phyloP scores from a whole-genome alignment of 2,113 vertebrate genomes.

The Toxotes jaculatrix region DNA sequence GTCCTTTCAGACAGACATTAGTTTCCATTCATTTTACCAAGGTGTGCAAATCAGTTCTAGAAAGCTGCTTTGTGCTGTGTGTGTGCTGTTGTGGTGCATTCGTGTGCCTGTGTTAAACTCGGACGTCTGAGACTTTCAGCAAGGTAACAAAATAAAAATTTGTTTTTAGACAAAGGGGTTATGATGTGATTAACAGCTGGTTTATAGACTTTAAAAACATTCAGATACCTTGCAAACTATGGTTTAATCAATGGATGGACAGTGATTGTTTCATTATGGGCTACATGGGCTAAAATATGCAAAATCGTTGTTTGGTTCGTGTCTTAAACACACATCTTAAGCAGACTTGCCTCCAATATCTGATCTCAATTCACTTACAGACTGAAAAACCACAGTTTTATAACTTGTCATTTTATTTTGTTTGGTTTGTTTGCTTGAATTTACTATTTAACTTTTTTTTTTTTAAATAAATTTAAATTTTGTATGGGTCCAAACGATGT shows the following conservation, averaged over 20 bases:
- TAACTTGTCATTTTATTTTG: slow-evolving; percentile 11
- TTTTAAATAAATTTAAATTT: slow-evolving; percentile 3
- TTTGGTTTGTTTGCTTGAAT: slow-evolving; percentile 5
- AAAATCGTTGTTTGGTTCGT: not conserved
- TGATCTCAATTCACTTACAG: not conserved
- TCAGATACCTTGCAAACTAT: too few species aligned
- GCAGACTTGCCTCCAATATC: not conserved
- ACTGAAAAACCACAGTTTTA: not conserved
- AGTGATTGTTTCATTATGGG: not conserved
- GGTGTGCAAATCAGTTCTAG: not conserved
- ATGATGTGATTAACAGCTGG: not conserved
- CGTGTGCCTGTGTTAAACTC: not conserved
- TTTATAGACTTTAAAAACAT: not conserved
- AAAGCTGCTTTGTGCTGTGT: not conserved
- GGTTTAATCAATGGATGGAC: not conserved
- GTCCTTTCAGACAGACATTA: not conserved
- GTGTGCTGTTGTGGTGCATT: not conserved
- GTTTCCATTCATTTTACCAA: not conserved
- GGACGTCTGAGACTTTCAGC: not conserved
- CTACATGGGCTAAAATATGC: slow-evolving; percentile 9
- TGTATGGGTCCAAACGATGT: slow-evolving; percentile 50
- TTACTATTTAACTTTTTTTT: slow-evolving; percentile 17
- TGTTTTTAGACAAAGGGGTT: not conserved
- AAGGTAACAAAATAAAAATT: too few species aligned
- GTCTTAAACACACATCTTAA: not conserved